phyloP scores from a whole-genome alignment of 2,888 invertebrate genomes.

The Punctoribates punctum region DNA sequence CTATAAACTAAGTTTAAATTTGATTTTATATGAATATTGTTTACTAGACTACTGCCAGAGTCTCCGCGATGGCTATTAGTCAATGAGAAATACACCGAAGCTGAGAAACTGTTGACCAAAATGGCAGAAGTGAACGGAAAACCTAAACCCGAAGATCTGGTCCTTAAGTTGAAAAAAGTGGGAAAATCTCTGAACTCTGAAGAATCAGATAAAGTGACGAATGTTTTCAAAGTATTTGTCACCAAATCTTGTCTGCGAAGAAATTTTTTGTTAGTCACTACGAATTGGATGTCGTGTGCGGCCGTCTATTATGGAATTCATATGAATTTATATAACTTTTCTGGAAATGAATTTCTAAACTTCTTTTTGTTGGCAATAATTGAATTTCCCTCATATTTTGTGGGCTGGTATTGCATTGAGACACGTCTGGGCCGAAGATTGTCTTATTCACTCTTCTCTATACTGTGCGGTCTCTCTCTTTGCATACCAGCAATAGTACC shows the following conservation, averaged over 20 bases:
- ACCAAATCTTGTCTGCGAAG: slow-evolving; percentile 46
- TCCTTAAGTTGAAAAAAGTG: slow-evolving; percentile 18
- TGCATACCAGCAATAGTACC: slow-evolving; percentile 52
- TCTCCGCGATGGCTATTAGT: slow-evolving; percentile 50
- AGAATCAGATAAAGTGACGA: slow-evolving; percentile 17
- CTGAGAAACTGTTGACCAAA: slow-evolving; percentile 42
- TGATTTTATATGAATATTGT: neutral
- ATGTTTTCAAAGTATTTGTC: slow-evolving; percentile 42
- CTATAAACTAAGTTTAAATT: neutral
- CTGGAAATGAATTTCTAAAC: slow-evolving; percentile 65
- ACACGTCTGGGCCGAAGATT: slow-evolving; percentile 58
- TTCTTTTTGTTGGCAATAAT: slow-evolving; percentile 63
- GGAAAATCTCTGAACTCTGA: slow-evolving; percentile 39
- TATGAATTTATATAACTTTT: slow-evolving; percentile 54
- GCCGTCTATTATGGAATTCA: slow-evolving; percentile 51
- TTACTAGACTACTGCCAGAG: slow-evolving; percentile 45
- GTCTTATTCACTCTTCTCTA: slow-evolving; percentile 57
- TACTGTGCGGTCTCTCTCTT: slow-evolving; percentile 54
- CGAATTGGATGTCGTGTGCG: slow-evolving; percentile 48
- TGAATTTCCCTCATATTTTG: slow-evolving; percentile 63
- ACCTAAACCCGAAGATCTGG: slow-evolving; percentile 35
- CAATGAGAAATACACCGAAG: slow-evolving; percentile 47
- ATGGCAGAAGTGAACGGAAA: slow-evolving; percentile 46
- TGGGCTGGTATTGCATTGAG: slow-evolving; percentile 59
- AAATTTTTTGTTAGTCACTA: slow-evolving; percentile 46